These are phyloP conservation scores for Carcina quercana DNA, from an alignment of 2,888 invertebrate species.

Conservation along the genomic window DNA sequence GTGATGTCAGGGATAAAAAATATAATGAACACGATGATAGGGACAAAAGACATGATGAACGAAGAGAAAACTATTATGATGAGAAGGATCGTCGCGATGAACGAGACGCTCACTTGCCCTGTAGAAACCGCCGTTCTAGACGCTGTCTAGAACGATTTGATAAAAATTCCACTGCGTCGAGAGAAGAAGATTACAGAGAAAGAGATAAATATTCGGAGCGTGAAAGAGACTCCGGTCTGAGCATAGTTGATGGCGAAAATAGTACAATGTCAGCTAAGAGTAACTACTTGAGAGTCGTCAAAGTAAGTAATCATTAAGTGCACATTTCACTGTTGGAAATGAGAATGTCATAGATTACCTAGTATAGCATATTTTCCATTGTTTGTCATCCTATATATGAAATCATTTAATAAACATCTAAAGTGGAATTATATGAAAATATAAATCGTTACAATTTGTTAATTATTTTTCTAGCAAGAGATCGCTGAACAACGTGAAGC, in stretches of 20 bases:
- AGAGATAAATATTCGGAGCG: conserved; percentile 44
- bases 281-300: conserved; percentile 54
- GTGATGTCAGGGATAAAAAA: background rate
- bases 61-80: conserved; percentile 34
- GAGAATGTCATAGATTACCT: too few species aligned
- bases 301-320: conserved; percentile 36
- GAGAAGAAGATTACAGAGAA: conserved; percentile 46
- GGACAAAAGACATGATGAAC: conserved; percentile 4
- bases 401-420: too few species aligned
- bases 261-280: conserved; percentile 57
- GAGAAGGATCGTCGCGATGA: conserved; percentile 25
- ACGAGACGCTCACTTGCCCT: conserved; percentile 22
- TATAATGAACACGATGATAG: conserved; percentile 17
- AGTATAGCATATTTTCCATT: too few species aligned
- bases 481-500: conserved; percentile 62
- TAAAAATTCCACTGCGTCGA: conserved; percentile 42
- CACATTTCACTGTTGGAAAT: too few species aligned
- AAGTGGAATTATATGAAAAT: too few species aligned
- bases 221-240: conserved; percentile 58
- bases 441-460: too few species aligned
- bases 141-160: conserved; percentile 45
- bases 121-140: conserved; percentile 33
- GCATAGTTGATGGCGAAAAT: conserved; percentile 55
- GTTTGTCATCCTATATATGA: too few species aligned
- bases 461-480: conserved; percentile 45